A percentile compares a stretch with the other conserved stretches of the same genome.
phyloP scores from a whole-genome alignment of 2,888 invertebrate species.

The Ophonus ardosiacus region DNA sequence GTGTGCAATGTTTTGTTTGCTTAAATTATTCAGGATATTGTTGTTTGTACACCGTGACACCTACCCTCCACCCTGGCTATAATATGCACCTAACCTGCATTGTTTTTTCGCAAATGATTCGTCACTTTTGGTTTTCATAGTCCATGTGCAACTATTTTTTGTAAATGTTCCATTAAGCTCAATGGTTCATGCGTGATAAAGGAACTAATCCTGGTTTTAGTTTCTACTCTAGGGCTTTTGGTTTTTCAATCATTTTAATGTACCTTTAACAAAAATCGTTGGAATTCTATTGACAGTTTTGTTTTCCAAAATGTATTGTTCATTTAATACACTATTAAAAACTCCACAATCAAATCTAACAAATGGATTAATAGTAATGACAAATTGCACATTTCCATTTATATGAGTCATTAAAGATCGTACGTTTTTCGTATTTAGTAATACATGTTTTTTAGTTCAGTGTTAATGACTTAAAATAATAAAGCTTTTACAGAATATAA shows the following conservation, averaged over 20 bases:
- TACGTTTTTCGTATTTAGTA: too few species aligned
- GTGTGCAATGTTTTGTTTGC: slow-evolving; percentile 51
- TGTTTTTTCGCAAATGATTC: slow-evolving; percentile 15
- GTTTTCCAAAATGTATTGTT: neutral
- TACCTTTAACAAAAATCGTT: neutral
- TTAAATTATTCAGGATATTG: slow-evolving; percentile 53
- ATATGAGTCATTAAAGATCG: too few species aligned
- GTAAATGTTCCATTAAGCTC: neutral
- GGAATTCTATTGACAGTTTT: neutral
- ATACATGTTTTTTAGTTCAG: too few species aligned
- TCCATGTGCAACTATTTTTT: neutral
- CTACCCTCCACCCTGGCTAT: slow-evolving; percentile 13
- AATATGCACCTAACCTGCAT: slow-evolving; percentile 19
- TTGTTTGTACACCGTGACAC: slow-evolving; percentile 47
- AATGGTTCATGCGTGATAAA: slow-evolving; percentile 10
- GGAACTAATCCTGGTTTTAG: neutral
- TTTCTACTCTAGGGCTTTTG: neutral
- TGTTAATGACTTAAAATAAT: too few species aligned
- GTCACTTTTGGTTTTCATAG: neutral
- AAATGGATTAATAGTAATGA: too few species aligned
- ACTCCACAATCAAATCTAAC: too few species aligned
- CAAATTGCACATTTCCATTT: too few species aligned
- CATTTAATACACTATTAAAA: too few species aligned
- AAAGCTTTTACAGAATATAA: too few species aligned
- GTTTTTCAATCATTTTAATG: neutral